Evolutionary conservation across 2,888 invertebrate species (phyloP).

Genomic region (Hoplodrina blanda): DNA sequence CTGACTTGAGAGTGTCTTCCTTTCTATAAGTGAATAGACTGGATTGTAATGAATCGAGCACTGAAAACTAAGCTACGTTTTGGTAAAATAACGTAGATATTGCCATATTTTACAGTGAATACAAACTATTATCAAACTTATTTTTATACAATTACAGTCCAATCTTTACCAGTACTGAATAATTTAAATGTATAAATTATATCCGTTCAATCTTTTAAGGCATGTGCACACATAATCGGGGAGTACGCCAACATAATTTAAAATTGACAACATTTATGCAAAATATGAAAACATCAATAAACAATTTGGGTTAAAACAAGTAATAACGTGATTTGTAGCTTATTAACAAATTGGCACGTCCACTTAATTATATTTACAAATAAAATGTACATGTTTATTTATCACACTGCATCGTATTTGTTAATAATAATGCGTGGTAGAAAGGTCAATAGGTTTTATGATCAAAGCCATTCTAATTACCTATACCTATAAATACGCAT

Average conservation of each 20-base stretch:
- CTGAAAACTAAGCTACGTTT: too few relatives aligned
- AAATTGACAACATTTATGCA: conserved; percentile 75
- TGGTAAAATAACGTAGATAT: background rate
- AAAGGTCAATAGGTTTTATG: conserved; percentile 15
- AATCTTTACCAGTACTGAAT: background rate
- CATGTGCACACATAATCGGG: conserved; percentile 28
- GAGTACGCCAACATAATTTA: conserved; percentile 61
- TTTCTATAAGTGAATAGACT: too few relatives aligned
- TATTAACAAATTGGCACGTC: conserved; percentile 79
- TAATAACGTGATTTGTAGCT: conserved; percentile 61
- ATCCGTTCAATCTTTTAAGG: conserved; percentile 1
- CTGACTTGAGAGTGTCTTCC: too few relatives aligned
- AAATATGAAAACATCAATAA: conserved; percentile 66
- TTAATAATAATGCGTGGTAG: conserved; percentile 28
- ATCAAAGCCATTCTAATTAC: background rate
- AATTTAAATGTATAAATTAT: conserved; percentile 10
- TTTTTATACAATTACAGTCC: background rate
- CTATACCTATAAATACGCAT: background rate
- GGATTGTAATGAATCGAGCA: too few relatives aligned
- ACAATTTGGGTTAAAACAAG: conserved; percentile 55
- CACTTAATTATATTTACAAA: conserved; percentile 75
- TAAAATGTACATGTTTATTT: conserved; percentile 63
- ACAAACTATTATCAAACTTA: background rate
- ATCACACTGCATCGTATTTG: conserved; percentile 57
- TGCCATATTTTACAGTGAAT: background rate